Base-by-base conservation (phyloP, 2,797 vertebrate species). In the Tympanoctomys barrerae region DNA sequence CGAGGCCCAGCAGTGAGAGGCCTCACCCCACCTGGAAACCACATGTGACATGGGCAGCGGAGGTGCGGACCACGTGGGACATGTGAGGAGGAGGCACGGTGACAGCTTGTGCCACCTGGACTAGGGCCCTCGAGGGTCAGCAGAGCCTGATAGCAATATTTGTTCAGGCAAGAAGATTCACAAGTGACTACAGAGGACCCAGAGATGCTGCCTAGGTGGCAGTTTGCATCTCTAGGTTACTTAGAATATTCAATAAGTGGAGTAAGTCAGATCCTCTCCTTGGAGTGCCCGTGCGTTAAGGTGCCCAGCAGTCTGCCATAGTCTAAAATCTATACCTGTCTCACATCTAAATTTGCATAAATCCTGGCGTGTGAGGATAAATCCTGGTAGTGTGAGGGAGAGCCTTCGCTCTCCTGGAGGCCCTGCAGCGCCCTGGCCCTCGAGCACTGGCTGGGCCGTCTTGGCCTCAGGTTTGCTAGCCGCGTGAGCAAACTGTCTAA, bases 341-440 rank as follows among this genome's bases (percentile, higher is more conserved):
- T 90, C 61, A 7, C 52, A 28, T 82, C 79, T 59, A 62, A 88
- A 89, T 80, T 86, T 88, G 90, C 91, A 93, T 77, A 96, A 39
- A 75, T 79, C 73, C 78, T 77, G 54, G 87, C 39, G 57, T n/a
- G n/a, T n/a, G n/a, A n/a, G n/a, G n/a, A 93, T 77, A 96, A 39
- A 75, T 79, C 73, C 78, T 77, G 54, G 87, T 31, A 77, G 52
- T 19, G 7, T 61, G 14, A 39, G 71, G 62, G 10, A 42, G 83
- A 82, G 12, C 16, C 42, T 70, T 77, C 91, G 36, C 87, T 94
- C 84, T 86, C 26, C 52, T 24, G 8, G 52, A 12, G 31, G 57
- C 10, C 12, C 54, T 24, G 5, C 13, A 52, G 28, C 52, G 8
- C 24, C 52, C 26, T 64, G 33, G 31, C 42, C 68, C n/a, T 64